Evolutionary conservation across 2,797 vertebrate species (phyloP).

Genomic region (Helicolenus hilgendorfi): DNA sequence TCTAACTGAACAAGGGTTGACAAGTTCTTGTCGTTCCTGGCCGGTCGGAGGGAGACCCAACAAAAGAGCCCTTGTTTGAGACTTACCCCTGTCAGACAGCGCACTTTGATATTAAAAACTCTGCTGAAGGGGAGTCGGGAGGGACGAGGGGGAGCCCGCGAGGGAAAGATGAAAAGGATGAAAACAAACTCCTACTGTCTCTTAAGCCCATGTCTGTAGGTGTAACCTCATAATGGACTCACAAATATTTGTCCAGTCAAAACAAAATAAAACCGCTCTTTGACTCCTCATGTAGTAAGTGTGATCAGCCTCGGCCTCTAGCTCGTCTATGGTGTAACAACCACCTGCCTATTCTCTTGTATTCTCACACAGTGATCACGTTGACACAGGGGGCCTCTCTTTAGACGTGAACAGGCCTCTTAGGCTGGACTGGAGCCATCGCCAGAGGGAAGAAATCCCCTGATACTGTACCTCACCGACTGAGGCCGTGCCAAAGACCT

Average conservation of each 20-base stretch:
- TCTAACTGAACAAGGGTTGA: conserved; percentile 82
- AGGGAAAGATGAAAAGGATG: conserved; percentile 81
- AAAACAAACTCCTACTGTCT: conserved; percentile 90
- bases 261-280: conserved; percentile 89
- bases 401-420: conserved; percentile 71
- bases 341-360: conserved; percentile 76
- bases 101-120: conserved; percentile 91
- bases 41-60: conserved; percentile 78
- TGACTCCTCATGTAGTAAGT: conserved; percentile 74
- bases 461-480: conserved; percentile 77
- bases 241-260: conserved; percentile 92
- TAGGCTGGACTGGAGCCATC: conserved; percentile 65
- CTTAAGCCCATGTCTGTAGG: conserved; percentile 87
- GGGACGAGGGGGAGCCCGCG: conserved; percentile 26
- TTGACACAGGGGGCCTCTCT: conserved; percentile 73
- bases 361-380: conserved; percentile 78
- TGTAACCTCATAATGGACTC: conserved; percentile 89
- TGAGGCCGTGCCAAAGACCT: conserved; percentile 78
- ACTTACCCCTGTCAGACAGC: conserved; percentile 83
- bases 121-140: conserved; percentile 44
- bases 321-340: conserved; percentile 74
- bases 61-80: conserved; percentile 82
- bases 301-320: conserved; percentile 74
- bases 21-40: conserved; percentile 82
- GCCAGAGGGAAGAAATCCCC: conserved; percentile 80